Percentiles rank a stretch among this genome's conserved stretches.
phyloP scores from a whole-genome alignment of 1,140 invertebrate species.

The Drosophila funebris region DNA sequence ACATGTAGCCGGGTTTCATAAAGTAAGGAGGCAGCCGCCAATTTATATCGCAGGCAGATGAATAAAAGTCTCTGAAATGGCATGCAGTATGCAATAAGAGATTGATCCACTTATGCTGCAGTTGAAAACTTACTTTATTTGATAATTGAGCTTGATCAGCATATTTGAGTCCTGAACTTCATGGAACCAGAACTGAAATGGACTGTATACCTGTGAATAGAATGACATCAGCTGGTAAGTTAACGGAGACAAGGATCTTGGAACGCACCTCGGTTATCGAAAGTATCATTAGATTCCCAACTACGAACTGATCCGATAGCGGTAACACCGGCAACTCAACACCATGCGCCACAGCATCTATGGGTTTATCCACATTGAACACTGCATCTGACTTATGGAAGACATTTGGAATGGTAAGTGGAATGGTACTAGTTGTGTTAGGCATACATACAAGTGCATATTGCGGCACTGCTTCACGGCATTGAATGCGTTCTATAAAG shows the following conservation, averaged over 20 bases:
- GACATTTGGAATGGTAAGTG: not conserved
- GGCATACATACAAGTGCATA: conserved; percentile 20
- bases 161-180: not conserved
- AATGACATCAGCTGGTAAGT: not conserved
- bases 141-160: not conserved
- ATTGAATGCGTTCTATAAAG: conserved; percentile 2
- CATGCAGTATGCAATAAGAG: not conserved
- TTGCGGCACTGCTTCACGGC: conserved; percentile 9
- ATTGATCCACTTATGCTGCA: no score
- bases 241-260: not conserved
- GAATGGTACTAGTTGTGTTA: not conserved
- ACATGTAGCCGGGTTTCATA: conserved; percentile 29
- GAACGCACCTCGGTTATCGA: conserved; percentile 20
- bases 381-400: conserved; percentile 41
- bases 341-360: not conserved
- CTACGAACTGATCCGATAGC: not conserved
- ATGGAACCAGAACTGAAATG: conserved; percentile 64
- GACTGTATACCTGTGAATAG: conserved; percentile 32
- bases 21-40: not conserved
- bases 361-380: conserved; percentile 42
- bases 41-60: not conserved
- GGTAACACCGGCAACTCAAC: not conserved
- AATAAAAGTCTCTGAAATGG: conserved; percentile 1
- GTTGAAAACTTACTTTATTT: conserved; percentile 15
- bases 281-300: not conserved